These are phyloP conservation scores for Prunella fulvescens DNA, from an alignment of 2,113 vertebrate species.

Conservation along the genomic window DNA sequence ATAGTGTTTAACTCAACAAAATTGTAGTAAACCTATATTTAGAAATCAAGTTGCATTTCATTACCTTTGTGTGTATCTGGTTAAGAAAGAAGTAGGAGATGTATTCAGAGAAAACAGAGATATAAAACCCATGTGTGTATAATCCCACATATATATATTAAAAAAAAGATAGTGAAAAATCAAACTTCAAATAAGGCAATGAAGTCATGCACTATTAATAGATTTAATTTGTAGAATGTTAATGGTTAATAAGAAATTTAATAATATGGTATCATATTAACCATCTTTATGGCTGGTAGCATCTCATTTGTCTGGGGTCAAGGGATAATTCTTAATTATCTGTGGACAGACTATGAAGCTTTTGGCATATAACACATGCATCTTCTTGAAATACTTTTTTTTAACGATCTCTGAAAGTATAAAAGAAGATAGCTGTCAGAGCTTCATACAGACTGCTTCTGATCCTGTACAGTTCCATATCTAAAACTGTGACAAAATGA, in stretches of 20 bases:
- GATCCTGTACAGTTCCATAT: neutral
- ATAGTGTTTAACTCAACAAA: neutral
- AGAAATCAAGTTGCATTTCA: neutral
- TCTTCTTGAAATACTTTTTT: neutral
- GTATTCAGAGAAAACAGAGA: neutral
- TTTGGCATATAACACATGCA: neutral
- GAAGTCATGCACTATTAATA: neutral
- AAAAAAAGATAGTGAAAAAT: neutral
- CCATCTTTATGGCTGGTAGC: neutral
- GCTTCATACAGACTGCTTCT: neutral
- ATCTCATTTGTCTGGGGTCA: neutral
- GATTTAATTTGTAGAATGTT: neutral
- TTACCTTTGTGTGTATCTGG: neutral
- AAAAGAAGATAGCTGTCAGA: conserved; percentile 1
- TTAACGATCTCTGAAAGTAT: neutral
- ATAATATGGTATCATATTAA: conserved; percentile 8
- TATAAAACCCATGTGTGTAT: neutral
- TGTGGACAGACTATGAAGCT: neutral
- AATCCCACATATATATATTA: neutral
- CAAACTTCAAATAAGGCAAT: neutral
- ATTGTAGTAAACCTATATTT: neutral
- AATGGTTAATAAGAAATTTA: conserved; percentile 34
- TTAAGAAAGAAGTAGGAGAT: neutral
- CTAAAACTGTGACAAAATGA: conserved; percentile 43
- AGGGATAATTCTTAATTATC: neutral